Evolutionary conservation across 2,888 invertebrate genomes (phyloP).

Genomic region (Ferrisia virgata): DNA sequence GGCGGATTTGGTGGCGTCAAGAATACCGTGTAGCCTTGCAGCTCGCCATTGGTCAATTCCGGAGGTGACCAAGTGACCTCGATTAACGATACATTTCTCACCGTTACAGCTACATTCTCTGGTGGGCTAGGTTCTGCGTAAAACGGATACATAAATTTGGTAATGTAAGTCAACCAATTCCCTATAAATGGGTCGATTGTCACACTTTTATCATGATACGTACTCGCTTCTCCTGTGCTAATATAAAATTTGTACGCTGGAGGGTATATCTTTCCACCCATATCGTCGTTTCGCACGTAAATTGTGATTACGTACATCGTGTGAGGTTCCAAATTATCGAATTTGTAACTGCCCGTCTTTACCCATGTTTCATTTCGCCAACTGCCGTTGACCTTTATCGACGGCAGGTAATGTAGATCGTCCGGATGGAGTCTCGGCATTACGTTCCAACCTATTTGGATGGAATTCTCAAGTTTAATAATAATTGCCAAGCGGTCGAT

Average conservation of each 20-base stretch:
- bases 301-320: constrained; percentile 78
- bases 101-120: constrained; percentile 62
- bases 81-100: constrained; percentile 60
- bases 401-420: constrained; percentile 64
- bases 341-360: constrained; percentile 60
- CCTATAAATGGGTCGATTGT: too few species aligned
- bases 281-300: constrained; percentile 62
- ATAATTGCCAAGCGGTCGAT: neutral
- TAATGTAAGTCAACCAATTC: too few species aligned
- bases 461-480: neutral
- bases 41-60: constrained; percentile 61
- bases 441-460: neutral
- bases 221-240: constrained; percentile 67
- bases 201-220: too few species aligned
- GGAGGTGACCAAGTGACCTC: constrained; percentile 70
- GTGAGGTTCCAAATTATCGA: constrained; percentile 64
- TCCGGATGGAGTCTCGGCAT: constrained; percentile 50
- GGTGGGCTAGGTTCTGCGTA: constrained; percentile 67
- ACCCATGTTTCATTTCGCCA: constrained; percentile 63
- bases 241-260: constrained; percentile 64
- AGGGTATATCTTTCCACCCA: constrained; percentile 59
- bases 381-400: constrained; percentile 51
- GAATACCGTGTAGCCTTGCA: constrained; percentile 64
- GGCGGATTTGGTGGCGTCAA: constrained; percentile 66
- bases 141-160: neutral